These are phyloP conservation scores for Bungarus multicinctus DNA, from an alignment of 2,113 vertebrate genomes.

Conservation along the genomic window DNA sequence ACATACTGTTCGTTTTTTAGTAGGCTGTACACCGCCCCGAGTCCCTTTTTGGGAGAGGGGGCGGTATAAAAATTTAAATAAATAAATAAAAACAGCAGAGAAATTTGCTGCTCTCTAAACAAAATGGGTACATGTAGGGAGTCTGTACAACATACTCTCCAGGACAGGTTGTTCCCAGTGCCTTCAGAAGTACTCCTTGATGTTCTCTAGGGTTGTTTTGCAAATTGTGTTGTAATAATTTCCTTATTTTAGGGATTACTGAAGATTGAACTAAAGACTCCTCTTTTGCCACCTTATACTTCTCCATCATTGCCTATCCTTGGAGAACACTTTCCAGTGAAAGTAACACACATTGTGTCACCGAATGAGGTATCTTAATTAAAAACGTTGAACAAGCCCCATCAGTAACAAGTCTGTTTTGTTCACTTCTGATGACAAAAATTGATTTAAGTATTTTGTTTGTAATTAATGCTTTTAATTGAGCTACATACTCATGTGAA, in stretches of 20 bases:
- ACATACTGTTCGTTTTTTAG: no score
- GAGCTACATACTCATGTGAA: background rate
- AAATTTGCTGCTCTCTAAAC: background rate
- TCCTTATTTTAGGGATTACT: constrained; percentile 71
- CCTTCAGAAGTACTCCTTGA: background rate
- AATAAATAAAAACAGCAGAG: background rate
- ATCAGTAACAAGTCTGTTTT: background rate
- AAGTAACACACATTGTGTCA: constrained; percentile 83
- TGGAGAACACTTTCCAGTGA: constrained; percentile 72
- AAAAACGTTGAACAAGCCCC: background rate
- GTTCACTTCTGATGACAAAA: background rate
- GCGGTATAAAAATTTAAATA: no score
- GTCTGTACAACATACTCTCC: background rate
- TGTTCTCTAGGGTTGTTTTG: background rate
- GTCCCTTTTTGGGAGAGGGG: no score
- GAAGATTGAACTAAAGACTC: constrained; percentile 43
- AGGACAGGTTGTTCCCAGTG: background rate
- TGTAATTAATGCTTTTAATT: background rate
- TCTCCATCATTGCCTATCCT: constrained; percentile 67
- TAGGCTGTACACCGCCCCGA: no score
- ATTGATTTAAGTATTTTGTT: background rate
- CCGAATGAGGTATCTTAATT: constrained; percentile 79
- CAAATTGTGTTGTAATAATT: constrained; percentile 21
- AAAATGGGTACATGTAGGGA: background rate
- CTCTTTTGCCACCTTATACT: constrained; percentile 61